Evolutionary conservation across 2,113 vertebrate species (phyloP).

Genomic region (Halcyon senegalensis): DNA sequence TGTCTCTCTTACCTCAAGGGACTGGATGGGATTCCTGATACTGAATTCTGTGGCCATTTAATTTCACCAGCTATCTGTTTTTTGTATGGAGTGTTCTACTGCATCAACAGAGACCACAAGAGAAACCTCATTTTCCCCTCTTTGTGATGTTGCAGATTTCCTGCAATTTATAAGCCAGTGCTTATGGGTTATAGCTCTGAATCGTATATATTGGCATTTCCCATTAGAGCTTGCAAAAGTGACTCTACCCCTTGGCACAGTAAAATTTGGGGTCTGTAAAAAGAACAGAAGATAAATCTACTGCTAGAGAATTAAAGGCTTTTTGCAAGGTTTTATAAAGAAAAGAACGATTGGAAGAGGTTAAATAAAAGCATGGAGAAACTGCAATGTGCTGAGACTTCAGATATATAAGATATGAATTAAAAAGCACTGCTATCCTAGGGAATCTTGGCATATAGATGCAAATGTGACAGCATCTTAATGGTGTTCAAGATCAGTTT

Average conservation of each 20-base stretch:
- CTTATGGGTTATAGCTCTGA: background rate
- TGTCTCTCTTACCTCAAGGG: too few relatives aligned
- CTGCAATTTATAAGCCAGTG: background rate
- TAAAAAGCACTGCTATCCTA: background rate
- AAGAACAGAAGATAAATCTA: background rate
- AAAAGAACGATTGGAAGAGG: background rate
- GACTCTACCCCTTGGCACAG: rapidly evolving
- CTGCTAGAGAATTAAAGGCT: background rate
- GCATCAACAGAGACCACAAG: background rate
- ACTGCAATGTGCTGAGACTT: background rate
- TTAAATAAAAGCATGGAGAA: background rate
- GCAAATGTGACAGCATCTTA: background rate
- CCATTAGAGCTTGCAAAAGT: background rate
- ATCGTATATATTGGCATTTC: background rate
- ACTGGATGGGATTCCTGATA: background rate
- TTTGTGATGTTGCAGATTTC: background rate
- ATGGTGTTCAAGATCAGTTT: background rate
- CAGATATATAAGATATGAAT: background rate
- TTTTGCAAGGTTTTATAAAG: background rate
- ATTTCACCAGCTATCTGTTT: background rate
- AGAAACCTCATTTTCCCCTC: background rate
- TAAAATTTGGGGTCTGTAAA: background rate
- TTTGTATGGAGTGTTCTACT: background rate
- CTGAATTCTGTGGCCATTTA: background rate
- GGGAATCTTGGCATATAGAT: background rate